phyloP scores from a whole-genome alignment of 2,888 invertebrate species.

The Nasonia oneida region DNA sequence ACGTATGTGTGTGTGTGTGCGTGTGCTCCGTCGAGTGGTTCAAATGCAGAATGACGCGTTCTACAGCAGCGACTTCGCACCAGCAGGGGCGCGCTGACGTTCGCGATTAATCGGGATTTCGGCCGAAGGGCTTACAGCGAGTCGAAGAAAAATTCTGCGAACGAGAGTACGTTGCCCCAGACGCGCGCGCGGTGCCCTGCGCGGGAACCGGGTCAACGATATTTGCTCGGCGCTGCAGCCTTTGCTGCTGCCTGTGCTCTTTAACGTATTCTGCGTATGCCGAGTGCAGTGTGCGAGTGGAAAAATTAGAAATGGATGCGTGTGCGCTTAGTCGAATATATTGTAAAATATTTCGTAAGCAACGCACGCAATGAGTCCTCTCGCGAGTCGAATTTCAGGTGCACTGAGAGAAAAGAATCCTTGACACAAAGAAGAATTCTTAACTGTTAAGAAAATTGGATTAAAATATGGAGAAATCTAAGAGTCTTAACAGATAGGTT shows the following conservation, averaged over 20 bases:
- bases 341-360: neutral
- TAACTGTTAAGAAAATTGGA: no score
- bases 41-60: constrained; percentile 36
- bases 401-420: no score
- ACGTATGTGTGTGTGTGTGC: neutral
- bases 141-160: neutral
- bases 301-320: constrained; percentile 3
- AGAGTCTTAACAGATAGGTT: no score
- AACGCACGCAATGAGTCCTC: no score
- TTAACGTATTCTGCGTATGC: neutral
- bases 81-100: neutral
- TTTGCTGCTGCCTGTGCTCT: neutral
- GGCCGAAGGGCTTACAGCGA: neutral
- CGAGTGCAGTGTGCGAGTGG: neutral
- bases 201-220: neutral
- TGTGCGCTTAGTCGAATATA: neutral
- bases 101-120: constrained; percentile 43
- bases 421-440: no score
- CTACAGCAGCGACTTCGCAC: neutral
- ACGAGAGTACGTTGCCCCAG: neutral
- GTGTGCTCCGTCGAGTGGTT: neutral
- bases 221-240: neutral
- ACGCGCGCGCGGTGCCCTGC: neutral
- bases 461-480: no score
- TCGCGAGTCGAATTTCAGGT: no score